phyloP scores from a whole-genome alignment of 2,888 invertebrate species.

The Hypercompe scribonia region DNA sequence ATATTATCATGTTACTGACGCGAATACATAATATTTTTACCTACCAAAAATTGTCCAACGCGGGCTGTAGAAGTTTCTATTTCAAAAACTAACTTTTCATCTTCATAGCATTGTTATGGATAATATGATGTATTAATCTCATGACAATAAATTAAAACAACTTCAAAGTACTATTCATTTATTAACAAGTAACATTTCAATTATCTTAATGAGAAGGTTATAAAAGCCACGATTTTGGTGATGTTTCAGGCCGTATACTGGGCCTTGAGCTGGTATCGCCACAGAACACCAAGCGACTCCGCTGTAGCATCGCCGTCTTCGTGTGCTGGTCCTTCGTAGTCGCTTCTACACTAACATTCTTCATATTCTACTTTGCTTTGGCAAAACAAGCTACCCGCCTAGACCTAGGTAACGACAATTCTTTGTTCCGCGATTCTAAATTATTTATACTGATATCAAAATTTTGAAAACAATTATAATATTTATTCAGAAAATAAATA shows the following conservation, averaged over 20 bases:
- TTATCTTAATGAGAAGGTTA: background rate
- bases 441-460: background rate
- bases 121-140: background rate
- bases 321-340: slow-evolving; percentile 79
- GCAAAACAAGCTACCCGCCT: slow-evolving; percentile 59
- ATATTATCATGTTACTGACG: too few relatives aligned
- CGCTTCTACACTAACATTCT: slow-evolving; percentile 66
- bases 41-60: too few relatives aligned
- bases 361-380: slow-evolving; percentile 65
- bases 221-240: slow-evolving; percentile 32
- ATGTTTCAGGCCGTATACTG: slow-evolving; percentile 77
- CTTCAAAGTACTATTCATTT: background rate
- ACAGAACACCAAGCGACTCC: slow-evolving; percentile 64
- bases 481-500: background rate
- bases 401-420: slow-evolving; percentile 71
- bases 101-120: background rate
- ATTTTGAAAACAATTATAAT: background rate
- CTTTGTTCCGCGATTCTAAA: background rate
- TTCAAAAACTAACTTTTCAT: background rate
- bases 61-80: too few relatives aligned
- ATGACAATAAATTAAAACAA: background rate
- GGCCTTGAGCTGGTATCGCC: slow-evolving; percentile 77
- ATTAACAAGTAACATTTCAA: background rate
- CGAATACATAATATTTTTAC: too few relatives aligned
- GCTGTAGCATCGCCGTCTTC: slow-evolving; percentile 80